Evolutionary conservation across 2,888 invertebrate genomes (phyloP), one percentile per base, ranked within the genome.

Genomic region (Tenthredo notha): DNA sequence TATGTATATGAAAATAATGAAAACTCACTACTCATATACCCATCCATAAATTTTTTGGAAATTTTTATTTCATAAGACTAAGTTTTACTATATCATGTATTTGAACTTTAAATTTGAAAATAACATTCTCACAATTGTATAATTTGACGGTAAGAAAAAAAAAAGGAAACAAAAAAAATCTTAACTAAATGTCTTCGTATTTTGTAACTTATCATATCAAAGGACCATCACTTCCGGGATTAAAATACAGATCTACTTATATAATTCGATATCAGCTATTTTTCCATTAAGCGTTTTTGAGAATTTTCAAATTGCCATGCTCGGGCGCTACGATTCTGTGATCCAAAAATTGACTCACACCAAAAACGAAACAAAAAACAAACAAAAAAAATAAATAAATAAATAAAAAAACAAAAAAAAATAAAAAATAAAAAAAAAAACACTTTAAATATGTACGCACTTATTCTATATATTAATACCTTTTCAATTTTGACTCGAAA

Each of bases 311-410:
- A 88, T 90, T 89, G 90, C 89, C 90, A 90, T 87, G 91, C 91
- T 92, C 91, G 91, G 89, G 90, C 90, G 91, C 91, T 92, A 92
- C 90, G 88, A 90, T 91, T 92, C 92, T 92, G 92, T 92, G 91
- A 92, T 92, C 89, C 89, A 90, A 84, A 74, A n/a, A 74, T 74
- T 84, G 25, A 84, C 72, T 58, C 72, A 54, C 84, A 58, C 67
- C 67, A 58, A 61, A n/a, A 37, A 58, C 40, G 61, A 40, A 40
- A 58, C 37, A 61, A 80, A 80, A 58, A 40, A 50, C n/a, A n/a
- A n/a, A n/a, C n/a, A 4, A n/a, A 18, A 50, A 72, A 43, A 37
- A 72, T 6, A n/a, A 67, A 67, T 0, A 33, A 29, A 25, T 6
- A 15, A 12, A 21, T 29, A 37, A 37, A 78, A 9, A n/a, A 33